A percentile compares a stretch with the other conserved stretches of the same genome.
phyloP scores from a whole-genome alignment of 2,888 invertebrate species.

The Merodon equestris region DNA sequence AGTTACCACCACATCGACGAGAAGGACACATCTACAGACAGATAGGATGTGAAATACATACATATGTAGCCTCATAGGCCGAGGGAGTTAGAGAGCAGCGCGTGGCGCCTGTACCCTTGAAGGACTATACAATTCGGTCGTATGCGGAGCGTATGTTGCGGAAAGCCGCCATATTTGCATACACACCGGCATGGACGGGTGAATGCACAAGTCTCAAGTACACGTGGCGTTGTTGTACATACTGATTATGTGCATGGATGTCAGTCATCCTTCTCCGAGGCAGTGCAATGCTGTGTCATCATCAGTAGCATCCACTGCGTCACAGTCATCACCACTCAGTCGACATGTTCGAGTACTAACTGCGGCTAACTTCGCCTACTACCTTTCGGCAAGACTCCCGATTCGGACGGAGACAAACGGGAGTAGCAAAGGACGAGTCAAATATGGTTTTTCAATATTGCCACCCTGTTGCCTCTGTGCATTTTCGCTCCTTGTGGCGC shows the following conservation, averaged over 20 bases:
- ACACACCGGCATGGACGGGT: constrained; percentile 33
- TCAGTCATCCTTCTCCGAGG: constrained; percentile 42
- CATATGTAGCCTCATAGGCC: too few species aligned
- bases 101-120: constrained; percentile 28
- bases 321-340: constrained; percentile 27
- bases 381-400: too few species aligned
- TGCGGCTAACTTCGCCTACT: constrained; percentile 44
- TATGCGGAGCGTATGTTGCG: constrained; percentile 31
- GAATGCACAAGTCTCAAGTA: constrained; percentile 58
- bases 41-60: too few species aligned
- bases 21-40: constrained; percentile 27
- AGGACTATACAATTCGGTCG: constrained; percentile 41
- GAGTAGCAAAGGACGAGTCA: constrained; percentile 23
- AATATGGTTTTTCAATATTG: constrained; percentile 21
- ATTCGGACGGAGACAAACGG: too few species aligned
- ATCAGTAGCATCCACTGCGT: constrained; percentile 27
- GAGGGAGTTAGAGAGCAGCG: constrained; percentile 4
- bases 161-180: constrained; percentile 67
- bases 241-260: constrained; percentile 25
- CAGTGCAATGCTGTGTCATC: constrained; percentile 47
- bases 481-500: not conserved
- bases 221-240: constrained; percentile 58
- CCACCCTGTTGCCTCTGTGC: constrained; percentile 17
- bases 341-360: constrained; percentile 17
- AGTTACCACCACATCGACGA: constrained; percentile 1